These are phyloP conservation scores for Phytoseiulus persimilis DNA, from an alignment of 2,888 invertebrate genomes.

Conservation along the genomic window DNA sequence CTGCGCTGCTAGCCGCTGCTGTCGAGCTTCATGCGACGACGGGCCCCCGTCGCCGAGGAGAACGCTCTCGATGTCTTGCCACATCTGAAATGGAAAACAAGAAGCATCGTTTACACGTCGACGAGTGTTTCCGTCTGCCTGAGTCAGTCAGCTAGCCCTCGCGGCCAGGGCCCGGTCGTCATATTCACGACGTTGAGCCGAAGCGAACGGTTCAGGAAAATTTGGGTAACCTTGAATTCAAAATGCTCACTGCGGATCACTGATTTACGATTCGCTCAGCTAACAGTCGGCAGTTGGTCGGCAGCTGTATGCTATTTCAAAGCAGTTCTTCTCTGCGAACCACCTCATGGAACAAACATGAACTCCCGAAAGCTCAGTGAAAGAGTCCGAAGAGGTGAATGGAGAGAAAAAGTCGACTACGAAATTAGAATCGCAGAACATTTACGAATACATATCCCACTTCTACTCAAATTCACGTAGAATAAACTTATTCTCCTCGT, in stretches of 20 bases:
- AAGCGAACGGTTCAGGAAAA: neutral
- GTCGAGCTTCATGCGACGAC: slow-evolving; percentile 28
- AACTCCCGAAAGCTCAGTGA: neutral
- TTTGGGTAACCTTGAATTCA: neutral
- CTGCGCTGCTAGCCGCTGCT: slow-evolving; percentile 32
- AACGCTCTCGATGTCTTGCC: slow-evolving; percentile 54
- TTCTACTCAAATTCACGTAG: neutral
- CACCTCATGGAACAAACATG: neutral
- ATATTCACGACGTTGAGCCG: too few relatives aligned
- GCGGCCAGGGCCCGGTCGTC: too few relatives aligned
- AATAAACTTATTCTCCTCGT: neutral
- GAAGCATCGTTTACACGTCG: neutral
- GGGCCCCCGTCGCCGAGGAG: slow-evolving; percentile 49
- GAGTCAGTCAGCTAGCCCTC: too few relatives aligned
- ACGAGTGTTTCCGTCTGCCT: too few relatives aligned
- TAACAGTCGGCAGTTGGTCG: neutral
- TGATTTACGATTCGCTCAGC: neutral
- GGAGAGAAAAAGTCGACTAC: neutral
- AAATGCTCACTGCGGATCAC: neutral
- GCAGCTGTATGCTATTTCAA: neutral
- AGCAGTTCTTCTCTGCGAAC: neutral
- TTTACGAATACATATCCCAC: neutral
- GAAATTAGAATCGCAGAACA: neutral
- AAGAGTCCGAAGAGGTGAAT: neutral
- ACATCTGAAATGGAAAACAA: slow-evolving; percentile 50